A percentile compares a stretch with the other conserved stretches of the same genome.
These are phyloP conservation scores for Dendrocincla fuliginosa DNA, from an alignment of 2,797 vertebrate species.

Conservation along the genomic window DNA sequence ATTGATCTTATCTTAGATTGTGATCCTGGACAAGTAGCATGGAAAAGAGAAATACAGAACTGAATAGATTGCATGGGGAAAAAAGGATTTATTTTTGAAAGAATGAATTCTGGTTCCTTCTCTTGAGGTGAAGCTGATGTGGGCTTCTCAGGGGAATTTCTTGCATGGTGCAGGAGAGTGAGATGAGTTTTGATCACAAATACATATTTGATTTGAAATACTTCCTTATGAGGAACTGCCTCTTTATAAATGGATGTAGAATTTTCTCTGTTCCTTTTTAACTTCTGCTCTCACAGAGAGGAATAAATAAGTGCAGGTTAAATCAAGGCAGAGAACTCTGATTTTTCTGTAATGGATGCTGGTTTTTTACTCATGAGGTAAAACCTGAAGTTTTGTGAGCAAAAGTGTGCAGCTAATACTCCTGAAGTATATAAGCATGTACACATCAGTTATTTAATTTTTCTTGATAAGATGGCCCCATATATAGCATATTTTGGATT, in stretches of 20 bases:
- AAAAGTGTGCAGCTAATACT: not conserved
- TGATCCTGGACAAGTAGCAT: not conserved
- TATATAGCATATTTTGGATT: not conserved
- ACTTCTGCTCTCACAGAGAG: not conserved
- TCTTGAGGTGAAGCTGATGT: not conserved
- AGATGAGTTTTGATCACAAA: not conserved
- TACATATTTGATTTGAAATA: not conserved
- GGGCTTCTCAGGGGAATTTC: not conserved
- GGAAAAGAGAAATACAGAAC: not conserved
- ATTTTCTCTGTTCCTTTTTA: not conserved
- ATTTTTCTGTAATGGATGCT: not conserved
- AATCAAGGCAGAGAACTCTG: not conserved
- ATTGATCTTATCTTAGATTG: not conserved
- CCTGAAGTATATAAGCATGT: not conserved
- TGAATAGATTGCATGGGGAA: not conserved
- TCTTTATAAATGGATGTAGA: not conserved
- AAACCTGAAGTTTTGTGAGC: not conserved
- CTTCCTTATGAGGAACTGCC: not conserved
- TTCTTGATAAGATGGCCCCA: not conserved
- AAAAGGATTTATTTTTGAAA: not conserved
- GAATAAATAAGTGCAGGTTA: not conserved
- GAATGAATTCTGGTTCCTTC: not conserved
- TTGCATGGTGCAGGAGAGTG: not conserved
- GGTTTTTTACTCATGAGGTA: not conserved
- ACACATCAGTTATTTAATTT: not conserved